Conservation (phyloP, 1,140 invertebrate genomes). For the Bacillus rossius region DNA sequence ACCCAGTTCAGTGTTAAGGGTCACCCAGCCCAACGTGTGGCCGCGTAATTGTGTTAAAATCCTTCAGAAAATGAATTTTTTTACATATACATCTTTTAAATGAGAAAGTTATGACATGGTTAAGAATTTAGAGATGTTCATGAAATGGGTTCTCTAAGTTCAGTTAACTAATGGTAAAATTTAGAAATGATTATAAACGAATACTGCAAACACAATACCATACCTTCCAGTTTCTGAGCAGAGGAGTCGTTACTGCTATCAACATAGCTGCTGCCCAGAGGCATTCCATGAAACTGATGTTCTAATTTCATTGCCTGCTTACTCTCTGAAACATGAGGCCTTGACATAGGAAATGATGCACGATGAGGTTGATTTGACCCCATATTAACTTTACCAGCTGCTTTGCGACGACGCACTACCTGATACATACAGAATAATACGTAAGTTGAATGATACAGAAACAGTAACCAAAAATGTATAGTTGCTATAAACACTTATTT, state of each 20-base stretch:
- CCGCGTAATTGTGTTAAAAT: too few relatives aligned
- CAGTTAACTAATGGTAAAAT: too few relatives aligned
- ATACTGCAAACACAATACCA: slow-evolving; percentile 19
- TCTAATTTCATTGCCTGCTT: slow-evolving; percentile 38
- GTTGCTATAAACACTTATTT: background rate
- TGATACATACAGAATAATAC: slow-evolving; percentile 11
- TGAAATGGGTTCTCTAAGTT: too few relatives aligned
- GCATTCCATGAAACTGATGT: slow-evolving; percentile 20
- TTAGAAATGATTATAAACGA: too few relatives aligned
- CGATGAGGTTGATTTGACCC: slow-evolving; percentile 34
- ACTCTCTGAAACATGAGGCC: slow-evolving; percentile 39
- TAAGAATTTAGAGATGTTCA: too few relatives aligned
- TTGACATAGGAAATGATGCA: slow-evolving; percentile 55
- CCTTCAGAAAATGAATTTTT: too few relatives aligned
- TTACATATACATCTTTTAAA: too few relatives aligned
- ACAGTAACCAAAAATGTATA: background rate
- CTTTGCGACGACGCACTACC: slow-evolving; percentile 47
- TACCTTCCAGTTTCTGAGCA: slow-evolving; percentile 37
- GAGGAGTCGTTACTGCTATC: slow-evolving; percentile 34
- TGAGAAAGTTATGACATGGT: too few relatives aligned
- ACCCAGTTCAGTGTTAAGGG: too few relatives aligned
- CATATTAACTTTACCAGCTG: slow-evolving; percentile 30
- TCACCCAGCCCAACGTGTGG: too few relatives aligned
- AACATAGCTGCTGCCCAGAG: slow-evolving; percentile 1
- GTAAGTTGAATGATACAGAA: background rate